phyloP scores from a whole-genome alignment of 2,888 invertebrate species.

The Chloroclystis v-ata region DNA sequence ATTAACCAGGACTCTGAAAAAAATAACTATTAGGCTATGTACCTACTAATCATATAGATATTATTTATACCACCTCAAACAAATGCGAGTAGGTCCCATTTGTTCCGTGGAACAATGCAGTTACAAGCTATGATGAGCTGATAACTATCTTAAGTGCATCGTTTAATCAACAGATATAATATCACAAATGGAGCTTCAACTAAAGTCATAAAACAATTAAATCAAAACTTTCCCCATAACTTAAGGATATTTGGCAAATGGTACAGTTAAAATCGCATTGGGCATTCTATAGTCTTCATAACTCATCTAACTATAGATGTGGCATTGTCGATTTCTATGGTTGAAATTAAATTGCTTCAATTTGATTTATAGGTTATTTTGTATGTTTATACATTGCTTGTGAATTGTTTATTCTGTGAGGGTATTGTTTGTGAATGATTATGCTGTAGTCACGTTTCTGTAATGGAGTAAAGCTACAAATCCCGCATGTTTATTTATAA shows the following conservation, averaged over 20 bases:
- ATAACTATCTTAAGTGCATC: conserved; percentile 11
- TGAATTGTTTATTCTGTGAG: conserved; percentile 35
- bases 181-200: conserved; percentile 20
- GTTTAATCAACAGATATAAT: conserved; percentile 17
- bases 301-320: conserved; percentile 15
- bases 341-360: conserved; percentile 15
- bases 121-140: too few species aligned
- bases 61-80: too few species aligned
- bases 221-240: conserved; percentile 19
- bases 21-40: too few species aligned
- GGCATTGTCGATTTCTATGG: conserved; percentile 9
- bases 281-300: conserved; percentile 18
- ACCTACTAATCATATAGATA: too few species aligned
- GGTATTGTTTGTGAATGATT: conserved; percentile 42
- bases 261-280: conserved; percentile 20
- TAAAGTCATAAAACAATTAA: conserved; percentile 22
- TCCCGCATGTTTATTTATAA: too few species aligned
- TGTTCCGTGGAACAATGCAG: too few species aligned
- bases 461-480: too few species aligned
- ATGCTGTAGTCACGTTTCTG: conserved; percentile 18
- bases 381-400: conserved; percentile 17
- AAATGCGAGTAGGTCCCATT: too few species aligned
- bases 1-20: too few species aligned
- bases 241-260: conserved; percentile 24
- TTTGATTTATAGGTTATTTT: conserved; percentile 18